Evolutionary conservation across 1,140 invertebrate genomes (phyloP).

Genomic region (Meteorus sp.): DNA sequence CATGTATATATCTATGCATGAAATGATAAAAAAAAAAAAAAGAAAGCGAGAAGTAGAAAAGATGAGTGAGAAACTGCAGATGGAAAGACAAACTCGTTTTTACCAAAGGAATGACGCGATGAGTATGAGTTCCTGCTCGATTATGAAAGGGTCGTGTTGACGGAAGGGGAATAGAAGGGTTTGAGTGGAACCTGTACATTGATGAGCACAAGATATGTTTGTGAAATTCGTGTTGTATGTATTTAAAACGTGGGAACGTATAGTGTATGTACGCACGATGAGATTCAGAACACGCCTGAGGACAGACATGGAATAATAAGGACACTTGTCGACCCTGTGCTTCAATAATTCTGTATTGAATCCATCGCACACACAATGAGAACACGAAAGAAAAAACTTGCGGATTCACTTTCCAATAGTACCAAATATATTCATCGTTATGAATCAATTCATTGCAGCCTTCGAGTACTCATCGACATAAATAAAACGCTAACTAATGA

Average conservation of each 20-base stretch:
- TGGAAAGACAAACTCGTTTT: conserved; percentile 14
- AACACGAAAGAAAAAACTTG: conserved; percentile 4
- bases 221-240: no score
- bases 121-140: conserved; percentile 7
- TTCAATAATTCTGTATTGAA: conserved; percentile 28
- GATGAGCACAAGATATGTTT: no score
- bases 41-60: background rate
- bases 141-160: conserved; percentile 4
- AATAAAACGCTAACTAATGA: no score
- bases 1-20: no score
- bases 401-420: background rate
- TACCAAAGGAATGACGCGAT: conserved; percentile 3
- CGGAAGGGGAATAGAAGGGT: background rate
- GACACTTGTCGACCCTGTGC: conserved; percentile 38
- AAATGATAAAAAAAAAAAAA: background rate
- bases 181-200: conserved; percentile 5
- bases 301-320: conserved; percentile 41
- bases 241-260: conserved; percentile 34
- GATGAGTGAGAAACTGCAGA: no score
- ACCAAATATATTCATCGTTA: no score
- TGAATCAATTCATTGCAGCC: no score
- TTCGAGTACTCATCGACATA: no score
- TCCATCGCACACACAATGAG: conserved; percentile 20
- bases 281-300: conserved; percentile 30
- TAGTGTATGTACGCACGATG: conserved; percentile 26